Conservation (phyloP, 1,140 invertebrate genomes). For the Hirudo medicinalis region DNA sequence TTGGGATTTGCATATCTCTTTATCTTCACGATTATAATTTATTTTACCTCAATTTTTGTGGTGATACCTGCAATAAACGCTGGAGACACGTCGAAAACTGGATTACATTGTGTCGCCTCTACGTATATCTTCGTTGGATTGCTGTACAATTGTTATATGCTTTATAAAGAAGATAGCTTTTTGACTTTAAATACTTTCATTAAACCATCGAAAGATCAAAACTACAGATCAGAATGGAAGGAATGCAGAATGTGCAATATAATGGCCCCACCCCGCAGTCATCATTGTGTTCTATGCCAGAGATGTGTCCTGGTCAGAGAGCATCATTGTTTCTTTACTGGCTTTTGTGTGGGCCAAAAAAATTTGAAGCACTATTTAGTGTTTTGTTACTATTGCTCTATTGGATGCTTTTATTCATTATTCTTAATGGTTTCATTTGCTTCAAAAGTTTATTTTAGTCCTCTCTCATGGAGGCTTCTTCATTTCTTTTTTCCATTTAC, state of each 20-base stretch:
- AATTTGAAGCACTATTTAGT: constrained; percentile 32
- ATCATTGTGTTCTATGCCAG: constrained; percentile 33
- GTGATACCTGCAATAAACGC: constrained; percentile 1
- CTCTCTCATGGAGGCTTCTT: constrained; percentile 19
- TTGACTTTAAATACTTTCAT: too few species aligned
- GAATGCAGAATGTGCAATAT: constrained; percentile 26
- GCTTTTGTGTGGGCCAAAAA: constrained; percentile 32
- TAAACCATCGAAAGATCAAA: not conserved
- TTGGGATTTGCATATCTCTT: not conserved
- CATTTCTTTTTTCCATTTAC: constrained; percentile 27
- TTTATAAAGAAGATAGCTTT: constrained; percentile 4
- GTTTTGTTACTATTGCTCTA: constrained; percentile 27
- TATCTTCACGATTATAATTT: not conserved
- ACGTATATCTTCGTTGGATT: constrained; percentile 9
- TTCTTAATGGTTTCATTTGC: constrained; percentile 28
- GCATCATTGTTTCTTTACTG: constrained; percentile 37
- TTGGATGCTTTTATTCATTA: constrained; percentile 25
- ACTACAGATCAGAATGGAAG: not conserved
- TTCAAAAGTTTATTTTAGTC: constrained; percentile 21
- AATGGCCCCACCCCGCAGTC: constrained; percentile 32
- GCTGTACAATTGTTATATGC: constrained; percentile 6
- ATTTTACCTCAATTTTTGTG: not conserved
- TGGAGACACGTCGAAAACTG: not conserved
- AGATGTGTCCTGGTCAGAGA: constrained; percentile 34
- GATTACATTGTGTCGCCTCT: not conserved